Evolutionary conservation across 2,113 vertebrate species (phyloP), one percentile per base, ranked within the genome.

Genomic region (Chloebia gouldiae): DNA sequence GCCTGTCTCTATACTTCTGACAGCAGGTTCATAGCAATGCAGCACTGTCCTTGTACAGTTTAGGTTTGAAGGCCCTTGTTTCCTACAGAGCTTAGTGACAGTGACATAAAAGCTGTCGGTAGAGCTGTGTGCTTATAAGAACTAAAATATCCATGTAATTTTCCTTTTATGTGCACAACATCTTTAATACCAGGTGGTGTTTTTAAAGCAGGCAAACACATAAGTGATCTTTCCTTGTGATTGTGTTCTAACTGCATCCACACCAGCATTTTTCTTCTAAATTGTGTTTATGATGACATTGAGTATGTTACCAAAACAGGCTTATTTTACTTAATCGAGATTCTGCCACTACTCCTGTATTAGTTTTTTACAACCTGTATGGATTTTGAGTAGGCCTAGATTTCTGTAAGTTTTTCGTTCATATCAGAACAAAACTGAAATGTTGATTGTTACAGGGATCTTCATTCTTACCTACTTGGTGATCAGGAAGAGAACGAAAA

Each of bases 391-490:
- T 73, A 33, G 9, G 23, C 49, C 39, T 54, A 0, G 60, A 18
- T 87, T 93, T 79, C 35, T 76, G 8, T 82, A 40, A 71, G 33
- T 24, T 65, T 66, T 18, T 80, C 7, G 17, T 61, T 84, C 17
- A 6, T 65, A 60, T 40, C 22, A 56, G 42, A 91, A 72, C 18
- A 30, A 66, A 91, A 64, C 9, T 35, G 50, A 70, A 45, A 64
- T 56, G 83, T 78, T 65, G 15, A 27, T 87, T 86, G 16, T 95
- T 96, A 53, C 94, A 99, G 99, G 87, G 99, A 99, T 95, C 98
- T 99, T 50, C 99, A 99, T 97, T 99, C 99, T 61, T 99, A 99
- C 96, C 98, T 99, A 47, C 98, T 99, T 53, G 99, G 99, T 78
- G 99, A 99, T 97, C 99, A 99, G 97, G 99, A 99, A 63, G 99